Evolutionary conservation across 2,797 vertebrate genomes (phyloP).

Genomic region (Huso huso): DNA sequence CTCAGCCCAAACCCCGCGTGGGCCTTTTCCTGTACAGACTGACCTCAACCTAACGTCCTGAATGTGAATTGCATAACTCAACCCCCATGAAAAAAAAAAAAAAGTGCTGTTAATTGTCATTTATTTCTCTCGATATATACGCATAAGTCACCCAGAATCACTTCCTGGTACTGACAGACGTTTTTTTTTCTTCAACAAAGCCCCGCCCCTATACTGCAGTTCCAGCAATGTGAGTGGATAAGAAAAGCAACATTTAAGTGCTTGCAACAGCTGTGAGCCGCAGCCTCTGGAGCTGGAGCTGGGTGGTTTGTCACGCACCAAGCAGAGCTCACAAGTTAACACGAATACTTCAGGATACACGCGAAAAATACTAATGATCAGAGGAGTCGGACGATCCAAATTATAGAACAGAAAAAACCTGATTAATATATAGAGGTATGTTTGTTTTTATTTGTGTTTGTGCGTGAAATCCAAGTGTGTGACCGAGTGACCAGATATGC

Average conservation of each 20-base stretch:
- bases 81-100: background rate
- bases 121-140: background rate
- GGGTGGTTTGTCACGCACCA: conserved; percentile 31
- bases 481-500: no score
- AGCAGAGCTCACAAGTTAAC: conserved; percentile 28
- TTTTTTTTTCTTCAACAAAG: conserved; percentile 21
- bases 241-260: background rate
- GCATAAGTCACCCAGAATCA: conserved; percentile 15
- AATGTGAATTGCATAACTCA: background rate
- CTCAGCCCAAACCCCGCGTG: no score
- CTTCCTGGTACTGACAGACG: conserved; percentile 36
- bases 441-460: no score
- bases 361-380: conserved; percentile 40
- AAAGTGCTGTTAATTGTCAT: background rate
- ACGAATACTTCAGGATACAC: conserved; percentile 30
- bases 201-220: conserved; percentile 40
- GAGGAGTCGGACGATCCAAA: conserved; percentile 26
- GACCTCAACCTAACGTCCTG: background rate
- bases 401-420: conserved; percentile 30
- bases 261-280: conserved; percentile 42
- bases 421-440: no score
- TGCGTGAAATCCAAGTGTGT: no score
- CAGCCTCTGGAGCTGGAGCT: conserved; percentile 21
- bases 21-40: background rate
- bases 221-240: conserved; percentile 38